Conservation (phyloP, 2,113 vertebrate species). For the Xiphophorus maculatus region DNA sequence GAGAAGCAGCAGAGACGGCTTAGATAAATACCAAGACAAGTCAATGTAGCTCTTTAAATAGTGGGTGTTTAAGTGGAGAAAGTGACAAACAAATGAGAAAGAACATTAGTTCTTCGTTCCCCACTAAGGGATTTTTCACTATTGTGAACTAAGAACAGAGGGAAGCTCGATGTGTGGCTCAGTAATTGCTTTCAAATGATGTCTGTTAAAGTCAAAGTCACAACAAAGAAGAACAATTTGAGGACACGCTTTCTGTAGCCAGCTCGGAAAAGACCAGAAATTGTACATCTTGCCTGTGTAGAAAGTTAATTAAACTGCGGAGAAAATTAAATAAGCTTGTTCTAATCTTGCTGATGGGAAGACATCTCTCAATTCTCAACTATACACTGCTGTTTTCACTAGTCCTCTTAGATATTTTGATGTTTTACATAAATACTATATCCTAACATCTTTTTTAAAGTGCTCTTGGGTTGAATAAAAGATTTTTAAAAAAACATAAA, state of each 20-base stretch:
- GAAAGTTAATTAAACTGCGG: background rate
- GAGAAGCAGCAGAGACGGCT: conserved; percentile 20
- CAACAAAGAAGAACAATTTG: conserved; percentile 31
- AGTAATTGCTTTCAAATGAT: conserved; percentile 45
- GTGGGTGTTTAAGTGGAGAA: conserved; percentile 38
- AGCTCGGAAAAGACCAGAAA: conserved; percentile 10
- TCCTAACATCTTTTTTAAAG: too few relatives aligned
- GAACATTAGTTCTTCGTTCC: conserved; percentile 27
- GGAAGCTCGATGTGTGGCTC: conserved; percentile 25
- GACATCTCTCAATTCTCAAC: background rate
- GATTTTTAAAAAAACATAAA: too few relatives aligned
- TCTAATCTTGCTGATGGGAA: background rate
- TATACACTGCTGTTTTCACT: background rate
- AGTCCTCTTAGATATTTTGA: too few relatives aligned
- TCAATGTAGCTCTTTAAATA: conserved; percentile 13
- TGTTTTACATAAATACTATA: too few relatives aligned
- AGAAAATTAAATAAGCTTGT: background rate
- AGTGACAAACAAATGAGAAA: conserved; percentile 21
- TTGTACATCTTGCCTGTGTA: background rate
- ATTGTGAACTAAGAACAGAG: conserved; percentile 27
- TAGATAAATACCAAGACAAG: conserved; percentile 21
- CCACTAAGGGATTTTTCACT: conserved; percentile 29
- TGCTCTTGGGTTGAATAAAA: too few relatives aligned
- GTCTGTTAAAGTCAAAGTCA: conserved; percentile 49
- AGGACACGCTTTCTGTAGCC: conserved; percentile 6